These are phyloP conservation scores for Myopa tessellatipennis DNA, from an alignment of 2,888 invertebrate species.

Conservation along the genomic window DNA sequence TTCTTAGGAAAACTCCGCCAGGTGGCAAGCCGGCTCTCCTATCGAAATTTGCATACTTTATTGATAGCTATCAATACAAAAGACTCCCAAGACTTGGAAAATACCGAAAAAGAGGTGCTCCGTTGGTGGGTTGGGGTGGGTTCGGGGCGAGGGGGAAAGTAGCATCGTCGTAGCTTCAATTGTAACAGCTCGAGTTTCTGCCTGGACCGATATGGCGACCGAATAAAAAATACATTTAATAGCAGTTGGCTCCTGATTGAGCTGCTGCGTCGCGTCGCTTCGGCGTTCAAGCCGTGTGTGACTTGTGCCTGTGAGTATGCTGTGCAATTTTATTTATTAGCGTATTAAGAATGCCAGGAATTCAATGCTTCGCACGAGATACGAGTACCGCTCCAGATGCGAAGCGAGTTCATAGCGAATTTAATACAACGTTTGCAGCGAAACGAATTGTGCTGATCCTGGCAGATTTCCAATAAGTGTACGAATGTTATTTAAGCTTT, in stretches of 20 bases:
- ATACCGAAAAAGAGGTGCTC: neutral
- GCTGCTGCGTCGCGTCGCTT: neutral
- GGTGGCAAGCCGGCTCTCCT: conserved; percentile 27
- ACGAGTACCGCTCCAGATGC: neutral
- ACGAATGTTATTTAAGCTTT: conserved; percentile 41
- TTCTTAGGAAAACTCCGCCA: neutral
- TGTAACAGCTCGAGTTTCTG: conserved; percentile 17
- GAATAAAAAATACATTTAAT: conserved; percentile 27
- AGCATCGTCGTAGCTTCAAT: neutral
- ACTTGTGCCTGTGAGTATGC: conserved; percentile 24
- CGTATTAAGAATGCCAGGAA: conserved; percentile 42
- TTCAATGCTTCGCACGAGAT: conserved; percentile 12
- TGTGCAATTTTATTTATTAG: conserved; percentile 46
- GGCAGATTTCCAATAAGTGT: conserved; percentile 53
- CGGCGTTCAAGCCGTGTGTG: neutral
- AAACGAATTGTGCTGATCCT: conserved; percentile 59
- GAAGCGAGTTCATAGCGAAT: neutral
- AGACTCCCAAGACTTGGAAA: conserved; percentile 11
- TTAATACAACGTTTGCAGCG: too few relatives aligned
- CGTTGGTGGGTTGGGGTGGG: neutral
- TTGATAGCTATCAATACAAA: conserved; percentile 49
- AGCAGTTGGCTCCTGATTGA: conserved; percentile 22
- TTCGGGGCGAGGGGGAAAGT: neutral
- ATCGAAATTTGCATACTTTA: conserved; percentile 59
- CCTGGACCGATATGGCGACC: conserved; percentile 6